Conservation (phyloP, 2,888 invertebrate species). For the Heliconius ethilla region DNA sequence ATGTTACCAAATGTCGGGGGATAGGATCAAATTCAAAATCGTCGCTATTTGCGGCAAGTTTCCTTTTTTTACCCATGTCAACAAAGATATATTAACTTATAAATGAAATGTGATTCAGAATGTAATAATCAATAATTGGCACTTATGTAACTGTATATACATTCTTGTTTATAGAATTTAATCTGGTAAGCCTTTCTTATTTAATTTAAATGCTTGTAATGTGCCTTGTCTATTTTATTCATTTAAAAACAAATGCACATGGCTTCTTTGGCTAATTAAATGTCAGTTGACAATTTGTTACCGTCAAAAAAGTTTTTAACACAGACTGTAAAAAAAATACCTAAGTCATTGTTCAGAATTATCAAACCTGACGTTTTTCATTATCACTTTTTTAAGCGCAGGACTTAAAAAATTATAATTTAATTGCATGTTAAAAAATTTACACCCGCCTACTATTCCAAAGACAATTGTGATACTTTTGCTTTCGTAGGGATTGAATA, state of each 20-base stretch:
- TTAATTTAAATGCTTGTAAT: background rate
- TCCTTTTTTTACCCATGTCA: constrained; percentile 76
- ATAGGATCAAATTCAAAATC: constrained; percentile 90
- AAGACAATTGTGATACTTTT: no score
- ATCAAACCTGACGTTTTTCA: no score
- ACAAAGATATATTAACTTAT: background rate
- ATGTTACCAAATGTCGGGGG: constrained; percentile 89
- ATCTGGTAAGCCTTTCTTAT: background rate
- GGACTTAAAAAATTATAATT: no score
- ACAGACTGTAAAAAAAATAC: background rate
- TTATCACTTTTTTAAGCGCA: no score
- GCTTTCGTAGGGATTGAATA: no score
- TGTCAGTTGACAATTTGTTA: constrained; percentile 5
- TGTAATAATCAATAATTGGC: background rate
- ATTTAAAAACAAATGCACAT: constrained; percentile 11
- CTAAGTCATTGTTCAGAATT: no score
- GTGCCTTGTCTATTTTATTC: background rate
- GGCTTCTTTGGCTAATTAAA: background rate
- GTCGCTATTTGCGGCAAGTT: constrained; percentile 79
- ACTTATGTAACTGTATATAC: background rate
- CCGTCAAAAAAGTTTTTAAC: background rate
- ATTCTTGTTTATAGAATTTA: background rate
- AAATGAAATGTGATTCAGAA: background rate
- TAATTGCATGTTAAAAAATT: no score
- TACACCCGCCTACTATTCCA: no score